Evolutionary conservation across 2,113 vertebrate genomes (phyloP).

Genomic region (Sciurus niger): DNA sequence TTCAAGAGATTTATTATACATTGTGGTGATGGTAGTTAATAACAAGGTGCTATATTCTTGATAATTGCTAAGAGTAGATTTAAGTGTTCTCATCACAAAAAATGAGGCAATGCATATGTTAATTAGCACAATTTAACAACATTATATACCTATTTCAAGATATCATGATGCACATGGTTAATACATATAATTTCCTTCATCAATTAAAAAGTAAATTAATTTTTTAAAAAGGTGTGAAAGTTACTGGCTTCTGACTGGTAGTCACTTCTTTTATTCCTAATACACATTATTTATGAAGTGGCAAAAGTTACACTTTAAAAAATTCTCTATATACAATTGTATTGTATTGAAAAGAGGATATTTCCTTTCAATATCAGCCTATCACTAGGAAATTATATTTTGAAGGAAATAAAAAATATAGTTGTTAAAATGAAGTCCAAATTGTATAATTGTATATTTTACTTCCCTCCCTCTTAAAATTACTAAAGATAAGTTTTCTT

Average conservation of each 20-base stretch:
- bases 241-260: neutral
- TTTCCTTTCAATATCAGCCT: neutral
- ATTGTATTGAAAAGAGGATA: neutral
- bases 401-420: conserved; percentile 28
- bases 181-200: neutral
- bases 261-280: neutral
- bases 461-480: neutral
- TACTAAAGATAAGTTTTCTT: conserved; percentile 27
- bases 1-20: neutral
- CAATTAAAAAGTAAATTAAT: neutral
- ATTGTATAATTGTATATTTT: neutral
- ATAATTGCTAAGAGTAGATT: neutral
- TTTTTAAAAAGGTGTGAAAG: neutral
- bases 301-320: neutral
- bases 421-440: conserved; percentile 52
- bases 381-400: conserved; percentile 25
- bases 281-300: neutral
- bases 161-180: neutral
- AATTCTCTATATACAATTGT: neutral
- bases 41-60: neutral
- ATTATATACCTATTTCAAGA: neutral
- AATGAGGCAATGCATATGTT: neutral
- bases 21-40: neutral
- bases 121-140: neutral
- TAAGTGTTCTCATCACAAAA: neutral